Evolutionary conservation across 2,888 invertebrate genomes (phyloP), one percentile per base, ranked within the genome.

Genomic region (Microdon myrmicae): DNA sequence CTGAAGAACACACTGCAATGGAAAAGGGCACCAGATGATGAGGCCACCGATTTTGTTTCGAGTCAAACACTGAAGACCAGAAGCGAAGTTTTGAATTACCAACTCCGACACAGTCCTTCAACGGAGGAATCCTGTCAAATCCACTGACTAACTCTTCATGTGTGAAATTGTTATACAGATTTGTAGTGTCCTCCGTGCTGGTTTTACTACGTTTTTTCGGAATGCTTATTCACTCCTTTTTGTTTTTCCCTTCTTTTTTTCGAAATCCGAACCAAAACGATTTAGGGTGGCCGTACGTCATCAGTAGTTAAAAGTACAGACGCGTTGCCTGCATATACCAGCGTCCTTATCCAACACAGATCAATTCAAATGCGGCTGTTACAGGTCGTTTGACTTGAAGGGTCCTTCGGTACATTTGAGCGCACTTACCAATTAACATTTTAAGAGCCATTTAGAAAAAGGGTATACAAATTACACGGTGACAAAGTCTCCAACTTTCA

Each of bases 361-460:
- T 34, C 9, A 2, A 10, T n/a, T 6, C 8, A n/a, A 16, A 9
- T 17, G 3, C 22, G 23, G 13, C 32, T 34, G 31, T 64, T 47
- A 53, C 37, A 58, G 26, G 28, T 58, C 51, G 51, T 64, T 64
- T 51, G 64, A 22, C 58, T 58, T 58, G 51, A 32, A 64, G 51
- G 47, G 58, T 53, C 64, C 64, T 64, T 47, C 32, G 58, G 64
- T 53, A 64, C 51, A 51, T 58, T 64, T 58, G 45, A 64, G 58
- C 51, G 64, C 51, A 64, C 47, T 64, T 64, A 56, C 64, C 64
- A 64, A 64, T 64, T 64, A 64, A 64, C 58, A 64, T 64, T 56
- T 58, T 51, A 53, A 64, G 64, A 28, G 43, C 47, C 64, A 53
- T 64, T 64, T 64, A 58, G 28, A 41, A 45, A 49, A 38, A 43